Evolutionary conservation across 2,888 invertebrate species (phyloP), one percentile per base, ranked within the genome.

Genomic region (Punctoribates punctum): DNA sequence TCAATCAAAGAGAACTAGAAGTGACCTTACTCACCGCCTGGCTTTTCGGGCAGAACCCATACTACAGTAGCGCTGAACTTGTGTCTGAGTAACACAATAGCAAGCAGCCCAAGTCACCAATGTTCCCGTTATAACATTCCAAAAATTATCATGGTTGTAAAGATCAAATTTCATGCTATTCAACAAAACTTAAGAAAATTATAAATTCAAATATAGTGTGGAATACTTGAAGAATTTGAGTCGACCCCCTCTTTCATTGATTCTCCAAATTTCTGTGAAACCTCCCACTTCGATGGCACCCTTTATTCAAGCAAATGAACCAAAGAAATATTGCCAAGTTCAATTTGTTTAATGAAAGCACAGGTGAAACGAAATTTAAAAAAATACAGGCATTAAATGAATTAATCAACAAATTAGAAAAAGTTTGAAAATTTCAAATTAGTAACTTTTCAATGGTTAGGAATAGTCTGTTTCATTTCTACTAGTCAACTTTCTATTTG

Each of bases 21-120:
- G 8, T 34, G 34, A 34, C 4, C 34, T 34, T n/a, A n/a, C 34
- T 34, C 5, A 79, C 79, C 57, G 29, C 46, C 87, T 88, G 67
- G 90, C 90, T 83, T 89, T 87, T 80, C 86, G 87, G 77, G 88
- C 86, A 1, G 89, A 89, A 79, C 88, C 88, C 88, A 93, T 90
- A 79, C 92, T 92, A 83, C 91, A 91, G 83, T 93, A 93, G 65
- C 93, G 87, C 82, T 93, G 93, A 73, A 93, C 93, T 81, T 93
- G 92, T 81, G 92, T 93, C 83, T 93, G 93, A 82, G 93, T 92
- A 82, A 93, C 93, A 1, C 93, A 93, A 82, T 92, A 92, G 82
- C 92, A 89, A n/a, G 92, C 92, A 0, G 93, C 84, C 0, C 92
- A 92, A 90, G 93, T 92, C 83, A 93, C 92, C 72, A 93, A 86